Conservation (phyloP, 1,140 invertebrate genomes). For the Stegodyphus mimosarum region DNA sequence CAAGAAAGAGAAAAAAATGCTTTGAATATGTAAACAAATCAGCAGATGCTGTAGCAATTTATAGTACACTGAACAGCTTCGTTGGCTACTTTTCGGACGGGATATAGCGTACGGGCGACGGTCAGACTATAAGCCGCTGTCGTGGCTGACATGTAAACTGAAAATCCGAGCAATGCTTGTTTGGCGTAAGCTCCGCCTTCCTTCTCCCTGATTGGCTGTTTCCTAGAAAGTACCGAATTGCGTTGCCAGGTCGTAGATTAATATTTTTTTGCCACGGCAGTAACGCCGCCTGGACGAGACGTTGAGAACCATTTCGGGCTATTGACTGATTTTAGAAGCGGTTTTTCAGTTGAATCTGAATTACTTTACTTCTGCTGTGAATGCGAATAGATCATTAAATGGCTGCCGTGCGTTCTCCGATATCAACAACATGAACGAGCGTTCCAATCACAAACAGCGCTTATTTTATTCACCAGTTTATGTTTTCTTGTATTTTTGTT, state of each 20-base stretch:
- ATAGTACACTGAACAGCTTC: background rate
- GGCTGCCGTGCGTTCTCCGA: no score
- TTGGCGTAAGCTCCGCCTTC: constrained; percentile 34
- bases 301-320: background rate
- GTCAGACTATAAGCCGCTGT: constrained; percentile 14
- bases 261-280: constrained; percentile 16
- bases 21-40: no score
- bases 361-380: no score
- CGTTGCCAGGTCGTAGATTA: constrained; percentile 24
- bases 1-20: no score
- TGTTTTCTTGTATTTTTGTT: no score
- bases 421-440: no score
- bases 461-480: no score
- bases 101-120: constrained; percentile 24
- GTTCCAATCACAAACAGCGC: no score
- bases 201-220: constrained; percentile 34
- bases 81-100: constrained; percentile 32
- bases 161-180: constrained; percentile 44
- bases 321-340: no score
- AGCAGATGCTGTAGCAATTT: no score
- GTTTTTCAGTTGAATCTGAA: no score
- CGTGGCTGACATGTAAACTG: constrained; percentile 56
- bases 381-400: no score
- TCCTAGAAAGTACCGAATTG: constrained; percentile 33
- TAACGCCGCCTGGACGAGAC: constrained; percentile 37